Base-by-base conservation (phyloP, 2,113 vertebrate species). In the Halichoerus grypus region DNA sequence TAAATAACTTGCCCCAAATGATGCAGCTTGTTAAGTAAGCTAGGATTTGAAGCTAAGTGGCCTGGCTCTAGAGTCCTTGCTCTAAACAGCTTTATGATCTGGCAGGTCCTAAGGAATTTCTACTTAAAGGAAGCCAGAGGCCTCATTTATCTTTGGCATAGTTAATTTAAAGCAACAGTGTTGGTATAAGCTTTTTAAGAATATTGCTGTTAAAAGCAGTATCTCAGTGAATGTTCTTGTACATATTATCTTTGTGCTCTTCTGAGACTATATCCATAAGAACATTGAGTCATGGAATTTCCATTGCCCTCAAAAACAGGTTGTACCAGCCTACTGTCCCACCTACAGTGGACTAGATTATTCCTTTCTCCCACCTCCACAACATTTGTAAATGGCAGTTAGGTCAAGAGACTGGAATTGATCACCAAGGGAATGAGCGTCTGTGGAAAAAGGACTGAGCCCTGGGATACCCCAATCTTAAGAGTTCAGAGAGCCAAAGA, bases 41-140 rank as follows among this genome's bases (percentile, higher is more conserved):
- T 85, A 33, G 88, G 39, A 55, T 86, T 69, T 81, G 80, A 95
- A 82, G 6, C 24, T 59, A 21, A 79, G 46, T 77, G 46, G 2
- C 49, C 65, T 81, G 42, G 57, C 74, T 91, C 81, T 74, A 82
- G 86, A 94, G 28, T 95, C 55, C 67, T 69, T 85, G 24, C 31
- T 86, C n/a, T 61, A 61, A 92, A 42, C 26, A 69, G 15, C 36
- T 8, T 87, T 86, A 18, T 5, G 26, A 13, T 88, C 31, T 49
- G 57, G 19, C 22, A 84, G 51, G 88, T 90, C 80, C 67, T 84
- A 65, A 94, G 69, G 42, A 94, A n/a, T 83, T 67, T 67, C n/a
- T 67, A 26, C 51, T 94, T 93, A 42, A 39, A 94, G 53, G 26
- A 55, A 69, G 21, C 55, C 46, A 26, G 53, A 85, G 39, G 16